Percentiles rank a stretch among this genome's conserved stretches.
Conservation (phyloP, 2,888 invertebrate genomes). For the Micropterix aruncella region DNA sequence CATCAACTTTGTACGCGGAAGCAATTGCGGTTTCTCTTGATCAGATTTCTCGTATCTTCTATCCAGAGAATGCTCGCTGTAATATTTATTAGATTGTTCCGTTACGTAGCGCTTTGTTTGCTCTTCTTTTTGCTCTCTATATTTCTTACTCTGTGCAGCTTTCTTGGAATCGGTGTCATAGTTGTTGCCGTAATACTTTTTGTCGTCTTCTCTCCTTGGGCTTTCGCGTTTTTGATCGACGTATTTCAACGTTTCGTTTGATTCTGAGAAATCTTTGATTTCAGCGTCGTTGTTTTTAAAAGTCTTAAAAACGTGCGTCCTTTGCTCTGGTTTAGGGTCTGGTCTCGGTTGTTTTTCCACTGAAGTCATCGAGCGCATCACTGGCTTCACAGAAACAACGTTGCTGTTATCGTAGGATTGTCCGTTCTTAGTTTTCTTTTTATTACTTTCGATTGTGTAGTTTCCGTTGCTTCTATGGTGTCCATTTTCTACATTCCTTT, state of each 20-base stretch:
- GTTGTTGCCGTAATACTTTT: slow-evolving; percentile 16
- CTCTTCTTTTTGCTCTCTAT: slow-evolving; percentile 32
- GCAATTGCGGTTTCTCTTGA: slow-evolving; percentile 39
- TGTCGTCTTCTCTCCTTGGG: slow-evolving; percentile 18
- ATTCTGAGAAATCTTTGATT: slow-evolving; percentile 35
- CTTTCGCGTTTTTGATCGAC: slow-evolving; percentile 30
- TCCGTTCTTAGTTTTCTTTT: slow-evolving; percentile 1
- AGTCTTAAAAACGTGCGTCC: slow-evolving; percentile 34
- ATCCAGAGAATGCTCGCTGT: slow-evolving; percentile 33
- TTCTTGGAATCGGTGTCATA: slow-evolving; percentile 36
- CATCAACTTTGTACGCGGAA: slow-evolving; percentile 57
- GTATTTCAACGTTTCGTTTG: slow-evolving; percentile 35
- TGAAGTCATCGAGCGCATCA: slow-evolving; percentile 28
- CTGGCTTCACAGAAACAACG: slow-evolving; percentile 34
- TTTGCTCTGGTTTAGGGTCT: slow-evolving; percentile 21
- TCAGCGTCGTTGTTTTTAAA: slow-evolving; percentile 37
- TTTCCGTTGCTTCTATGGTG: neutral
- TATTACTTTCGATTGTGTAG: neutral
- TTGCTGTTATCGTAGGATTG: slow-evolving; percentile 31
- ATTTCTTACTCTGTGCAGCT: slow-evolving; percentile 35
- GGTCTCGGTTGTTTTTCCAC: slow-evolving; percentile 23
- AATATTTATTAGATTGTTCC: slow-evolving; percentile 7
- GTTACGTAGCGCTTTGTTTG: slow-evolving; percentile 10
- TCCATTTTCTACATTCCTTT: slow-evolving; percentile 34
- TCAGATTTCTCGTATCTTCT: slow-evolving; percentile 39